Evolutionary conservation across 1,140 invertebrate species (phyloP).

Genomic region (Scaptomyza pallida): DNA sequence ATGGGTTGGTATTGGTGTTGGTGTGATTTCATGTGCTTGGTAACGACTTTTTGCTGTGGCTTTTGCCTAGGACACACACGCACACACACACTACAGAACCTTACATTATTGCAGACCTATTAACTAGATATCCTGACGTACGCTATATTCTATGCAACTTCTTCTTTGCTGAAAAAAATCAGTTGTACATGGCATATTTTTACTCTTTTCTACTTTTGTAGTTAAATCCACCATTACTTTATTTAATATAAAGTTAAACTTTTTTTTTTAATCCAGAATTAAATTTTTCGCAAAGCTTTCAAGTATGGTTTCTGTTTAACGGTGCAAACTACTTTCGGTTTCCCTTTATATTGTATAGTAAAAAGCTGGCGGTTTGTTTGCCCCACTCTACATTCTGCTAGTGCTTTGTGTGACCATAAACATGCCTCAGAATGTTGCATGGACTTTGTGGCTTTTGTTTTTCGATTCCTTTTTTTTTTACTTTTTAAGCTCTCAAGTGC

Average conservation of each 20-base stretch:
- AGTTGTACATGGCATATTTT: no score
- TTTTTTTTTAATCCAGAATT: no score
- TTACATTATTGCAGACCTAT: slow-evolving; percentile 59
- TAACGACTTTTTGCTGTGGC: slow-evolving; percentile 36
- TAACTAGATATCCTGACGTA: slow-evolving; percentile 30
- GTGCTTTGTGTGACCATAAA: slow-evolving; percentile 56
- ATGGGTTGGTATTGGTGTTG: neutral
- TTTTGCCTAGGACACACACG: slow-evolving; percentile 70
- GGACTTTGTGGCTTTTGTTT: slow-evolving; percentile 29
- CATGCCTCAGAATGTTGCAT: slow-evolving; percentile 69
- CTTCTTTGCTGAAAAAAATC: neutral
- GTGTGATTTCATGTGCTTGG: slow-evolving; percentile 12
- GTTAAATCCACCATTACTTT: no score
- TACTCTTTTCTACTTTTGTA: no score
- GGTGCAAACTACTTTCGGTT: neutral
- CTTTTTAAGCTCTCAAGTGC: slow-evolving; percentile 53
- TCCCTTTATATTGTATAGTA: slow-evolving; percentile 19
- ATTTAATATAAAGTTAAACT: no score
- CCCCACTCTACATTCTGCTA: neutral
- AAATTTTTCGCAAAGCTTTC: no score
- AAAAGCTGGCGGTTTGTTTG: slow-evolving; percentile 42
- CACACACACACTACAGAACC: slow-evolving; percentile 56
- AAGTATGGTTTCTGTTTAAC: no score
- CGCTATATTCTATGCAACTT: neutral
- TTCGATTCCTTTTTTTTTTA: slow-evolving; percentile 4